Evolutionary conservation across 2,113 vertebrate genomes (phyloP).

Genomic region (Gadus macrocephalus): DNA sequence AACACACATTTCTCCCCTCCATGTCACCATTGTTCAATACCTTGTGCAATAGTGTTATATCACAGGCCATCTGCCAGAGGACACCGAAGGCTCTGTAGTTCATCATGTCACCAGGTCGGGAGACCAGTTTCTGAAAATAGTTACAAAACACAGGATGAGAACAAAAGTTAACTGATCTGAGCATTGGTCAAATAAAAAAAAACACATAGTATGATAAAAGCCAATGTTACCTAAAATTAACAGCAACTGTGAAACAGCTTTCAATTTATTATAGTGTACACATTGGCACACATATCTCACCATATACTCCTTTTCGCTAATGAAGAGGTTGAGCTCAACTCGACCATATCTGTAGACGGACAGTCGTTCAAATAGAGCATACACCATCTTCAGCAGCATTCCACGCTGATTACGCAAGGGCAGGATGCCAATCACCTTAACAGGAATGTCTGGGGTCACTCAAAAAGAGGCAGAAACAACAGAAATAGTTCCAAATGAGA

Average conservation of each 20-base stretch:
- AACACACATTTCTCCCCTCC: background rate
- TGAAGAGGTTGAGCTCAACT: constrained; percentile 84
- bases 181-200: constrained; percentile 2
- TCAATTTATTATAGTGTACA: background rate
- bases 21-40: constrained; percentile 54
- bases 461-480: background rate
- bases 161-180: too few species aligned
- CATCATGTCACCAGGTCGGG: constrained; percentile 61
- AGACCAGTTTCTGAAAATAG: constrained; percentile 71
- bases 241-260: background rate
- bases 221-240: background rate
- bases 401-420: constrained; percentile 70
- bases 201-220: background rate
- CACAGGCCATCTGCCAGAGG: constrained; percentile 85
- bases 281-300: constrained; percentile 61
- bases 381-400: constrained; percentile 79
- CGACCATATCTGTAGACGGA: constrained; percentile 87
- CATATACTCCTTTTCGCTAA: constrained; percentile 82
- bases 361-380: constrained; percentile 77
- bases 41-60: constrained; percentile 83
- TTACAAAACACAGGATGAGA: too few species aligned
- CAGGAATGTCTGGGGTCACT: constrained; percentile 71
- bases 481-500: background rate
- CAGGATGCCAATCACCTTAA: constrained; percentile 85
- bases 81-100: constrained; percentile 77